These are phyloP conservation scores for Semnopithecus entellus DNA, from an alignment of 2,113 vertebrate species.

Conservation along the genomic window DNA sequence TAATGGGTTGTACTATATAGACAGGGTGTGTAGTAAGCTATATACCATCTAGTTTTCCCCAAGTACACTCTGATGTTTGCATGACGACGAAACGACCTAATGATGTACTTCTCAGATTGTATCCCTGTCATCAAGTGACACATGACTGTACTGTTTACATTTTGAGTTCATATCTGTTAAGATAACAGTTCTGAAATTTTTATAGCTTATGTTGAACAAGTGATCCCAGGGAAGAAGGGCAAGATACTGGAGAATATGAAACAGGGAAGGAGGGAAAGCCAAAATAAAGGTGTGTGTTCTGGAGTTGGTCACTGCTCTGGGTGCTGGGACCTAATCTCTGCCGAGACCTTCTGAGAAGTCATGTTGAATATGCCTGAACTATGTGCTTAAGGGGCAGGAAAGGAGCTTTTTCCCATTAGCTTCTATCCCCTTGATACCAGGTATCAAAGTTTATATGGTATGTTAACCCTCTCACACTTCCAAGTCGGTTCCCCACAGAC, in stretches of 20 bases:
- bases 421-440: not conserved
- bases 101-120: not conserved
- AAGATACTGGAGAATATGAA: not conserved
- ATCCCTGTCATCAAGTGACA: not conserved
- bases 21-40: not conserved
- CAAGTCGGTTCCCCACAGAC: not conserved
- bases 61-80: not conserved
- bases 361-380: not conserved
- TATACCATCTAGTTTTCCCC: not conserved
- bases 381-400: not conserved
- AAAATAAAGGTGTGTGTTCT: not conserved
- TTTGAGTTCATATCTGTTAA: not conserved
- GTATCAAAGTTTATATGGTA: not conserved
- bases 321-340: not conserved
- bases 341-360: not conserved
- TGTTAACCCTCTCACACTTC: not conserved
- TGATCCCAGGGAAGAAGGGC: not conserved
- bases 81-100: not conserved
- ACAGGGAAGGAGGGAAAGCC: not conserved
- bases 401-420: not conserved
- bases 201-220: not conserved
- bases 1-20: not conserved
- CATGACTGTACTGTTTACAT: not conserved
- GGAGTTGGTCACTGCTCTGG: not conserved
- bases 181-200: conserved; percentile 9